phyloP scores from a whole-genome alignment of 2,113 vertebrate genomes.

The Plecotus auritus region DNA sequence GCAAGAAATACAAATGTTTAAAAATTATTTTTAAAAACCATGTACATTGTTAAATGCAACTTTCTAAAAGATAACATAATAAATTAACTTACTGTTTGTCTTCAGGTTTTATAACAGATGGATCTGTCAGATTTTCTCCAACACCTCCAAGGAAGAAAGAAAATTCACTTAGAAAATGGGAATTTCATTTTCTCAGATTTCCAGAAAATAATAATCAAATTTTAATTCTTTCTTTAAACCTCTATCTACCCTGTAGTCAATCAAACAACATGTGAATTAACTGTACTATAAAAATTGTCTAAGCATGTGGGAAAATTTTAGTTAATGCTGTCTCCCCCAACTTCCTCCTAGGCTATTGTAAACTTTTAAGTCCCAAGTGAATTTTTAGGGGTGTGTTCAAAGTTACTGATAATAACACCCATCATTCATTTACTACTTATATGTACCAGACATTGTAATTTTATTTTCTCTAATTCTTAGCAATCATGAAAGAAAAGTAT shows the following conservation, averaged over 20 bases:
- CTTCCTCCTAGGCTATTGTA: neutral
- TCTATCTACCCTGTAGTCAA: neutral
- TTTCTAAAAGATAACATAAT: conserved; percentile 63
- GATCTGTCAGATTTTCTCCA: conserved; percentile 93
- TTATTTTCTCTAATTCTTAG: conserved; percentile 38
- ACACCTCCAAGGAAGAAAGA: conserved; percentile 86
- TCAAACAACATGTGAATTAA: neutral
- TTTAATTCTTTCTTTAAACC: conserved; percentile 3
- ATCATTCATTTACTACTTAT: neutral
- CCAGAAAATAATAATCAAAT: conserved; percentile 57
- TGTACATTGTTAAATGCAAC: conserved; percentile 13
- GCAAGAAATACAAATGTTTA: neutral
- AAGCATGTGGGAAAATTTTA: neutral
- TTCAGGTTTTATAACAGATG: conserved; percentile 94
- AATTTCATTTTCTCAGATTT: conserved; percentile 31
- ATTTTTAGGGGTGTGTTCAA: neutral
- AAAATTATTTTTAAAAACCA: conserved; percentile 31
- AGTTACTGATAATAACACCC: neutral
- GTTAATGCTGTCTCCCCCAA: neutral
- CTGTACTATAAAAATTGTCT: neutral
- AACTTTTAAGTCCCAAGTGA: neutral
- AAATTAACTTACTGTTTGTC: conserved; percentile 88
- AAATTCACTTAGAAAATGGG: conserved; percentile 58
- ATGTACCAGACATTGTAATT: neutral
- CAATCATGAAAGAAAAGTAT: conserved; percentile 9